A percentile compares a stretch with the other conserved stretches of the same genome.
phyloP scores from a whole-genome alignment of 2,113 vertebrate genomes.

The Sakesphorus luctuosus region DNA sequence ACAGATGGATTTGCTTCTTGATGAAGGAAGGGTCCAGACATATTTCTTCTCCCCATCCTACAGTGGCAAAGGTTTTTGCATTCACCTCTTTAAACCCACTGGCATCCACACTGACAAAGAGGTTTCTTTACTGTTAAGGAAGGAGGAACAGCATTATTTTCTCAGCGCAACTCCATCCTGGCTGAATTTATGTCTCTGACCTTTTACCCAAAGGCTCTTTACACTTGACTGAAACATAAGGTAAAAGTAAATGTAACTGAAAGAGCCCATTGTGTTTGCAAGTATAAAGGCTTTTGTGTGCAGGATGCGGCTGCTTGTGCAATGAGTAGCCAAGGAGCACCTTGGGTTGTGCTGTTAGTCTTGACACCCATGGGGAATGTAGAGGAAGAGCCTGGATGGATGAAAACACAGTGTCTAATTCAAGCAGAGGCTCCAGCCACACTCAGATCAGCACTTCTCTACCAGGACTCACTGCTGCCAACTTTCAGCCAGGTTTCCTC shows the following conservation, averaged over 20 bases:
- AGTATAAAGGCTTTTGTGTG: constrained; percentile 46
- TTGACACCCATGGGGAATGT: background rate
- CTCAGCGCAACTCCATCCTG: background rate
- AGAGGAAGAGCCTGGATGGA: background rate
- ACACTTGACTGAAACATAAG: constrained; percentile 34
- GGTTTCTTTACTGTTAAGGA: background rate
- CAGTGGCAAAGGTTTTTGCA: background rate
- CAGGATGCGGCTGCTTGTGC: background rate
- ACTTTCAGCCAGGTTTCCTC: background rate
- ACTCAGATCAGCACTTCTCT: background rate
- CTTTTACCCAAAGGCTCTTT: constrained; percentile 42
- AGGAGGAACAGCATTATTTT: background rate
- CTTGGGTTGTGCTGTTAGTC: background rate
- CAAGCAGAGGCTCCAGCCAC: background rate
- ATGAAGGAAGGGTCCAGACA: background rate
- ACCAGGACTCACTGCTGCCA: background rate
- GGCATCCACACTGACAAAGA: background rate
- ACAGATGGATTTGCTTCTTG: background rate
- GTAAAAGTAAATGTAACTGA: constrained; percentile 36
- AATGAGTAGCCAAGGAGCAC: background rate
- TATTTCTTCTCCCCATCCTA: background rate
- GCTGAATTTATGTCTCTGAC: constrained; percentile 22
- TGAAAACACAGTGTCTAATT: background rate
- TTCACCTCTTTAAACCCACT: background rate
- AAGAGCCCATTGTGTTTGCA: constrained; percentile 17